A percentile compares a stretch with the other conserved stretches of the same genome.
Conservation (phyloP, 2,113 vertebrate species). For the Scytalopus superciliaris region DNA sequence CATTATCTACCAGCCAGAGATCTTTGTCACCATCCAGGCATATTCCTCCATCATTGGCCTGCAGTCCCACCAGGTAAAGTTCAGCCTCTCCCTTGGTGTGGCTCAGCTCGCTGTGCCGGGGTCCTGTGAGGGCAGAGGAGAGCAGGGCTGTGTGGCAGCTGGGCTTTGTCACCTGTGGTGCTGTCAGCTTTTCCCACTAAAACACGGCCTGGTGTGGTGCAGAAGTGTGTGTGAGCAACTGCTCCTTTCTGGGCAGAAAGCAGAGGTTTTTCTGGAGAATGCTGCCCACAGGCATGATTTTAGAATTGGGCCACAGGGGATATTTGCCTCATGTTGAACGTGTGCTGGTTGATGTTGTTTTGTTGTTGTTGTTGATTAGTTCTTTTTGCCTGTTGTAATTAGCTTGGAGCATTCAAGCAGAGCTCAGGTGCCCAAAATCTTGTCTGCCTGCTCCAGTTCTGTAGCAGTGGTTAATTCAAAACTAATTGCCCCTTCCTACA, state of each 20-base stretch:
- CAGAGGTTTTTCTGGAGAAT: not conserved
- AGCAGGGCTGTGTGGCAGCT: fast-evolving
- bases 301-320: not conserved
- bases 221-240: not conserved
- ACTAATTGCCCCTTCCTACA: not conserved
- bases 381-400: not conserved
- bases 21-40: conserved; percentile 94
- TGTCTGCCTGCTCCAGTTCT: not conserved
- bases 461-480: not conserved
- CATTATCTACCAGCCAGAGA: conserved; percentile 89
- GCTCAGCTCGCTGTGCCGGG: fast-evolving
- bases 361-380: not conserved
- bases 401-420: not conserved
- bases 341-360: not conserved
- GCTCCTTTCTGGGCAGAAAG: not conserved
- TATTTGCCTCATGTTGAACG: fast-evolving
- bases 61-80: conserved; percentile 90
- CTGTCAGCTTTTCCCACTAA: not conserved
- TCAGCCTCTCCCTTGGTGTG: fast-evolving
- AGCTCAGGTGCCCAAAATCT: not conserved
- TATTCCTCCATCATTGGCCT: conserved; percentile 96
- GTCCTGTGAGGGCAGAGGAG: not conserved
- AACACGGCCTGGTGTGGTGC: not conserved
- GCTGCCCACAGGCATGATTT: not conserved
- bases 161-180: not conserved